Conservation (phyloP, 2,888 invertebrate genomes). For the Spatulosminthurus flaviceps region DNA sequence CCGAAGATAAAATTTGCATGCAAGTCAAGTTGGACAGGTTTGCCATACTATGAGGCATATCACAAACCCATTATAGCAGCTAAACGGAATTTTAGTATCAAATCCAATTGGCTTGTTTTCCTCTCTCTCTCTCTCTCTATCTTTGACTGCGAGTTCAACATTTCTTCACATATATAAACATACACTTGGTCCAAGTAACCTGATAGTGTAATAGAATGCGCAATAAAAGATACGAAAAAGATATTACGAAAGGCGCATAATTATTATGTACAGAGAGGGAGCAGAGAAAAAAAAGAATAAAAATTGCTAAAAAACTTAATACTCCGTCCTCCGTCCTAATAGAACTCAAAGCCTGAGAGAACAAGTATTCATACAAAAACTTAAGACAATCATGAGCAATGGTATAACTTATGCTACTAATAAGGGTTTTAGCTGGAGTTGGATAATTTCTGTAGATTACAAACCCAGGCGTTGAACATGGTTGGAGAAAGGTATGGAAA, state of each 20-base stretch:
- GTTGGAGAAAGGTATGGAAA: background rate
- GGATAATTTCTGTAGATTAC: no score
- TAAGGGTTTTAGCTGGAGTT: no score
- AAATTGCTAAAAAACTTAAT: background rate
- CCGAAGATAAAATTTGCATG: conserved; percentile 42
- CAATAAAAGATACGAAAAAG: background rate
- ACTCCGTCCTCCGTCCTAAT: background rate
- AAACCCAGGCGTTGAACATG: no score
- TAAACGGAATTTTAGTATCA: conserved; percentile 5
- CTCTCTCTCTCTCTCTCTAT: no score
- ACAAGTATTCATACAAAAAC: no score
- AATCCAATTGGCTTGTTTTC: background rate
- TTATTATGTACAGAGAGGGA: no score
- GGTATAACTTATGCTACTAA: no score
- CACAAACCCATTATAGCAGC: conserved; percentile 11
- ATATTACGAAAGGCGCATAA: background rate
- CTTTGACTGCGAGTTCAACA: no score
- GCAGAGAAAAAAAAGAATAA: background rate
- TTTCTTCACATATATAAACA: no score
- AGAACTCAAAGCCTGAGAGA: background rate
- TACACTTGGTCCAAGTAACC: no score
- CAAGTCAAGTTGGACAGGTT: conserved; percentile 41
- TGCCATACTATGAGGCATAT: conserved; percentile 15
- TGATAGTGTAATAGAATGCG: no score
- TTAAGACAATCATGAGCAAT: no score